Evolutionary conservation across 2,113 vertebrate genomes (phyloP), one percentile per base, ranked within the genome.

Genomic region (Lonchura striata): DNA sequence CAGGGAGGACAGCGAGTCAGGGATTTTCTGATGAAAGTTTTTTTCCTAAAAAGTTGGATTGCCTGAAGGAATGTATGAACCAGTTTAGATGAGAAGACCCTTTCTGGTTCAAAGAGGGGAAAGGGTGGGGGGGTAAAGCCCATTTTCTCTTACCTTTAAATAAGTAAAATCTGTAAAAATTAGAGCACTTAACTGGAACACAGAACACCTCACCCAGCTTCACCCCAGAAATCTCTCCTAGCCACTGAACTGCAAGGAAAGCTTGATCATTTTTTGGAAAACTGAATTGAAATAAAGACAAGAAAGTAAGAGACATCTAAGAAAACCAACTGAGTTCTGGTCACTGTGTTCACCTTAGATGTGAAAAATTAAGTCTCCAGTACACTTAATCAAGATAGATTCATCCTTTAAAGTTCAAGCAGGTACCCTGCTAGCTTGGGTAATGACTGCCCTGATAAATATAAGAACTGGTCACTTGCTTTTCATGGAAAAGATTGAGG

Each of bases 81-180:
- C 86, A 96, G 86, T 97, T 97, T 89, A 91, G 74, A 96, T 86
- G 89, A 95, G 91, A 94, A 35, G 72, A 94, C 61, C 83, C 82
- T 76, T 87, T 95, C 64, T 82, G 57, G 30, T 65, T 97, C 66
- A 81, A 85, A 90, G 24, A 83, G 9, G 6, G 13, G 41, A 64
- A 61, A 27, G 8, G 56, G 17, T 27, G 60, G 9, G 54, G 13
- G 24, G 47, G 33, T 1, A 4, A 69, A 77, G 2, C 6, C 50
- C 63, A 16, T 77, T 89, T 84, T 44, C 27, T 80, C 27, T 60
- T 57, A 53, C 56, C 8, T 92, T 53, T 72, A 92, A 89, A 84
- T 52, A 91, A 93, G 77, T 50, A 84, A 92, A 84, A 84, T 24
- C 56, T 91, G 39, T 78, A 79, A 82, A 93, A 96, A 72, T 84